Base-by-base conservation (phyloP, 2,113 vertebrate genomes). In the Pluvialis apricaria region DNA sequence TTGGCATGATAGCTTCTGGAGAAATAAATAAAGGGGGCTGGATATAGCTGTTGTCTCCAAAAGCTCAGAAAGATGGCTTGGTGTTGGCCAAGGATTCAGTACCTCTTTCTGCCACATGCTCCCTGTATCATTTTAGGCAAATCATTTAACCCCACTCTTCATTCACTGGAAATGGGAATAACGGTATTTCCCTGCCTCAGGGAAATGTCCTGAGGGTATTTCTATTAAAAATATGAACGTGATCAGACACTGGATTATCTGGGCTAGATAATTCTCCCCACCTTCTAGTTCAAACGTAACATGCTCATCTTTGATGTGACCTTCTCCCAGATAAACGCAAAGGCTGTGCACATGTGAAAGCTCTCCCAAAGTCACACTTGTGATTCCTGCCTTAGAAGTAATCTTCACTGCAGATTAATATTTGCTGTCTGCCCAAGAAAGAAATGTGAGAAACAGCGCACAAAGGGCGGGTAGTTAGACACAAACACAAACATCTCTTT, bases 11-110 rank as follows among this genome's bases (percentile, higher is more conserved):
- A 58, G 12, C 42, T 95, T 90, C 66, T 36, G 64, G 78, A 91
- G 84, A 95, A 94, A 96, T 96, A 95, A 95, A 96, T 95, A 97
- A 95, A 94, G 52, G n/a, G 55, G 60, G 16, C 70, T 95, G 87
- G 78, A 95, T 94, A 82, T 91, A 94, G 91, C 62, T 90, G 54
- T 82, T 94, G 61, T 66, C 54, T 91, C 68, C 77, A 82, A 91
- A 91, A 92, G 86, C 91, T 87, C 75, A 70, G 70, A 94, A 92
- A 49, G 70, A 73, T 70, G 47, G 49, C 52, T 79, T 68, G 51
- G 42, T 85, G 58, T 79, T 89, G 64, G 84, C 91, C 65, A 79
- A 88, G 61, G 57, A 58, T 87, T 82, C 62, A 62, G 20, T 76
- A 91, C 40, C 58, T 75, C 66, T 66, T 73, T 88, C 51, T 4